Evolutionary conservation across 35 echinoderm and acorn worm genomes (phyloP).

Genomic region (Apostichopus japonicus): DNA sequence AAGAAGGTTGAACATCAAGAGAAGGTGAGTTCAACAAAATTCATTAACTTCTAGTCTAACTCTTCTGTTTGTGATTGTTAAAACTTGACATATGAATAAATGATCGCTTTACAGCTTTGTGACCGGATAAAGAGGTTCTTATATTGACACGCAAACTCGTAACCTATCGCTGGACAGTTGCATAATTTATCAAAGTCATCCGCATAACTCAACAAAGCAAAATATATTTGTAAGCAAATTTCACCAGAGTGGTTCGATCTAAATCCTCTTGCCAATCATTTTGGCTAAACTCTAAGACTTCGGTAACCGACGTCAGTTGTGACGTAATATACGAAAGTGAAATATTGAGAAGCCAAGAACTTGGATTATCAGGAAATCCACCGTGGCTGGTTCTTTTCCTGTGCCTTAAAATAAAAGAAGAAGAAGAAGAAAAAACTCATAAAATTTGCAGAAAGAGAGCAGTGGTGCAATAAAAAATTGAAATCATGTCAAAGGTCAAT

Average conservation of each 20-base stretch:
- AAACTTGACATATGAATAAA: too few species aligned
- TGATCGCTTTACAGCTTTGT: too few species aligned
- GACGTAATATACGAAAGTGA: neutral
- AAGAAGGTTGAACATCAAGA: too few species aligned
- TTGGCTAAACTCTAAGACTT: neutral
- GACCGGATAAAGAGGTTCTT: neutral
- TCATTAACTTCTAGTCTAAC: too few species aligned
- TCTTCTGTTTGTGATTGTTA: too few species aligned
- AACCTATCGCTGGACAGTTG: neutral
- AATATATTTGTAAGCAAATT: slow-evolving; percentile 25
- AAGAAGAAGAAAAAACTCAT: neutral
- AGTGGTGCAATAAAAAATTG: neutral
- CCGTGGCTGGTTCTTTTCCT: neutral
- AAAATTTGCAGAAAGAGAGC: neutral
- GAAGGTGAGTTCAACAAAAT: too few species aligned
- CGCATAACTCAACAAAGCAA: slow-evolving; percentile 6
- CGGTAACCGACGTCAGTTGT: neutral
- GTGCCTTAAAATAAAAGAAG: neutral
- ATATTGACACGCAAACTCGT: neutral
- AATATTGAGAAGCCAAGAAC: neutral
- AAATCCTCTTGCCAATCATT: neutral
- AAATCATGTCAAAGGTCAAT: too few species aligned
- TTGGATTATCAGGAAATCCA: neutral
- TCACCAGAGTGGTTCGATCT: slow-evolving; percentile 7
- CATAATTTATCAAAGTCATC: neutral